Conservation (phyloP, 2,888 invertebrate species). For the Conchocele bisecta region DNA sequence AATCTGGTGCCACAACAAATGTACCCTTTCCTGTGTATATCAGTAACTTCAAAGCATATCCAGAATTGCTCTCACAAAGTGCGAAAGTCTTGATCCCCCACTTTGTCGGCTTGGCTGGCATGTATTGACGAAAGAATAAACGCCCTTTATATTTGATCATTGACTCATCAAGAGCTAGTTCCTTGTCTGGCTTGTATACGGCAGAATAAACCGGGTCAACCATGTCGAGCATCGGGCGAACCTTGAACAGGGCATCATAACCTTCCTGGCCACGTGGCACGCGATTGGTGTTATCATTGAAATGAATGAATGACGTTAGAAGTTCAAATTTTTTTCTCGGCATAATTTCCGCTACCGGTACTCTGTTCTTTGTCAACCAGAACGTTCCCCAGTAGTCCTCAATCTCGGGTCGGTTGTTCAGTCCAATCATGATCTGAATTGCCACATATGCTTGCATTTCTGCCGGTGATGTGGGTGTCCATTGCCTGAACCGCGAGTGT, state of each 20-base stretch:
- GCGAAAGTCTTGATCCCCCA: no score
- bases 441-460: slow-evolving; percentile 30
- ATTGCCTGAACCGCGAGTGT: slow-evolving; percentile 5
- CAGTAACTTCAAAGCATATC: background rate
- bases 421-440: slow-evolving; percentile 28
- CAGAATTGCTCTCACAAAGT: background rate
- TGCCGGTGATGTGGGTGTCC: slow-evolving; percentile 8
- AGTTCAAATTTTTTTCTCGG: slow-evolving; percentile 22
- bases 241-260: slow-evolving; percentile 18
- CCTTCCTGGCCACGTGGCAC: slow-evolving; percentile 12
- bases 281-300: slow-evolving; percentile 8
- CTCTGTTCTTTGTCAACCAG: slow-evolving; percentile 21
- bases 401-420: slow-evolving; percentile 17
- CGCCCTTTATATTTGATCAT: no score
- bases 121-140: no score
- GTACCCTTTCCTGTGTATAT: background rate
- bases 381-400: slow-evolving; percentile 18
- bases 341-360: slow-evolving; percentile 18
- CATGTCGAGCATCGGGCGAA: background rate
- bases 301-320: slow-evolving; percentile 19
- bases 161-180: no score
- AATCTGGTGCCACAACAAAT: background rate
- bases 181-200: slow-evolving; percentile 13
- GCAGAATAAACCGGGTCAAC: background rate
- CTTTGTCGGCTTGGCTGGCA: no score